Evolutionary conservation across 2,888 invertebrate genomes (phyloP).

Genomic region (Seira sanloemensis): DNA sequence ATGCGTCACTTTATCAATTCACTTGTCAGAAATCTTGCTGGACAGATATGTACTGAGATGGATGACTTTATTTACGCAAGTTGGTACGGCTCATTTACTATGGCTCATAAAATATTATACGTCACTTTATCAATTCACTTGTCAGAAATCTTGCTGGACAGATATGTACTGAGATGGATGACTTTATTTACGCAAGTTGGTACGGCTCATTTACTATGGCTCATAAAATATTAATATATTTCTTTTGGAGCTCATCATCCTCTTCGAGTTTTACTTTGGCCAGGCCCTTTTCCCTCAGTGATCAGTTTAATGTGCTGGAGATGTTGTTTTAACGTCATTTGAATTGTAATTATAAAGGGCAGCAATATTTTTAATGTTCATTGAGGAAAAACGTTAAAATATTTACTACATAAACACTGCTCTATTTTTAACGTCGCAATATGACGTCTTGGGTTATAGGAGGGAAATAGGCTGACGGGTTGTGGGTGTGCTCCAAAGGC

Average conservation of each 20-base stretch:
- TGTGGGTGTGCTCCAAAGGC: background rate
- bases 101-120: too few species aligned
- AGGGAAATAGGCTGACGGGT: background rate
- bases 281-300: background rate
- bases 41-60: background rate
- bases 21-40: constrained; percentile 37
- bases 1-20: constrained; percentile 49
- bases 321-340: background rate
- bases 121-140: constrained; percentile 43
- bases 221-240: background rate
- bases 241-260: too few species aligned
- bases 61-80: constrained; percentile 9
- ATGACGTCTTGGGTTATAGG: background rate
- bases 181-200: background rate
- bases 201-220: background rate
- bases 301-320: background rate
- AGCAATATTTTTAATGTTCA: background rate
- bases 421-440: background rate
- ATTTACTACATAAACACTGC: background rate
- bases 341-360: background rate
- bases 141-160: constrained; percentile 17
- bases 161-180: background rate
- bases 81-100: too few species aligned
- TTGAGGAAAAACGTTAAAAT: background rate
- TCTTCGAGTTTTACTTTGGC: background rate